Evolutionary conservation across 2,888 invertebrate genomes (phyloP).

Genomic region (Erebia epiphron): DNA sequence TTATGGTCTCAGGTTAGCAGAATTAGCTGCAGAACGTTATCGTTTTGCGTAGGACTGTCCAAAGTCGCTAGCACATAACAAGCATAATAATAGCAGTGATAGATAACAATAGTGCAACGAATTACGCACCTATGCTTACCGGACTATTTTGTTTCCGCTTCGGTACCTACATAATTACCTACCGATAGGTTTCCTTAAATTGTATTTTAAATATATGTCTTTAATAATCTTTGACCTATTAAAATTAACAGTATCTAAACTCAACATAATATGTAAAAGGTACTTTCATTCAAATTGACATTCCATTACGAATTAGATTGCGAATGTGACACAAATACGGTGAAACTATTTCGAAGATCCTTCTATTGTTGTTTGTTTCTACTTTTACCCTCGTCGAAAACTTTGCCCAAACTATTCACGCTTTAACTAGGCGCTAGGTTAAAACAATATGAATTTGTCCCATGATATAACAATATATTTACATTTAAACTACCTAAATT

Average conservation of each 20-base stretch:
- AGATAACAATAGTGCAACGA: too few species aligned
- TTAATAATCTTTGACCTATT: too few species aligned
- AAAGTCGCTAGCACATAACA: too few species aligned
- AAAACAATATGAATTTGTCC: conserved; percentile 41
- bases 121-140: too few species aligned
- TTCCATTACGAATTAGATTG: conserved; percentile 19
- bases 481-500: too few species aligned
- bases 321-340: conserved; percentile 15
- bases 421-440: conserved; percentile 37
- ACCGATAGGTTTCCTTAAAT: neutral
- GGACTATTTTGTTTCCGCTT: too few species aligned
- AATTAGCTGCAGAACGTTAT: too few species aligned
- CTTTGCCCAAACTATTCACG: conserved; percentile 28
- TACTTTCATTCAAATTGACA: neutral
- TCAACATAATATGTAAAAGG: neutral
- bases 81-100: too few species aligned
- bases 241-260: too few species aligned
- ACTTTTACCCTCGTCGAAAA: conserved; percentile 19
- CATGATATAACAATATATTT: conserved; percentile 24
- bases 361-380: conserved; percentile 22
- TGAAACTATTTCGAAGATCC: conserved; percentile 24
- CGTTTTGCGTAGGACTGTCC: too few species aligned
- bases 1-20: too few species aligned
- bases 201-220: neutral
- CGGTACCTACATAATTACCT: too few species aligned